Conservation (phyloP, 2,797 vertebrate genomes). For the Dendrocincla tyrannina region DNA sequence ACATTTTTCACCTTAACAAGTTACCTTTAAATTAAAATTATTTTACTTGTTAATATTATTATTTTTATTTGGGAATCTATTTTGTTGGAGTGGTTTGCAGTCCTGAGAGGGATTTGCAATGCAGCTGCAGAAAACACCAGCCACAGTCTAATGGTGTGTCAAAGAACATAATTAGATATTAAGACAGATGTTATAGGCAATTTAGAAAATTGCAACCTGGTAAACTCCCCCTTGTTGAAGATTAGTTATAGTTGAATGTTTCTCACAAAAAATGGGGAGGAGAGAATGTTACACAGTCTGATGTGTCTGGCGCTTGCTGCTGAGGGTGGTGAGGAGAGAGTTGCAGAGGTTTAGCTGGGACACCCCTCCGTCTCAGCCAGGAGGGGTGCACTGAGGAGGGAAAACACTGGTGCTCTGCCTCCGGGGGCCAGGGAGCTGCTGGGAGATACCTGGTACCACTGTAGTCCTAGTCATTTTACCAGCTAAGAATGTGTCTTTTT, state of each 20-base stretch:
- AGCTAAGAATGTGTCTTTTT: background rate
- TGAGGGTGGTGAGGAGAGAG: background rate
- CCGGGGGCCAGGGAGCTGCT: background rate
- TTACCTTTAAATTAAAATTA: background rate
- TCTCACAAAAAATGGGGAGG: background rate
- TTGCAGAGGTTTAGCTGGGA: background rate
- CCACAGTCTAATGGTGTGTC: background rate
- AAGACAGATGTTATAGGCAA: background rate
- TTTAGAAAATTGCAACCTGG: background rate
- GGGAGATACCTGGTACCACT: background rate
- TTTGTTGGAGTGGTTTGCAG: background rate
- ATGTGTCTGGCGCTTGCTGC: background rate
- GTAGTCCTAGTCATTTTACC: background rate
- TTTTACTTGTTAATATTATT: background rate
- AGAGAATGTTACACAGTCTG: accelerated
- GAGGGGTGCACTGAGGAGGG: background rate
- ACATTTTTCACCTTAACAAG: background rate
- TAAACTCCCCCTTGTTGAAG: background rate
- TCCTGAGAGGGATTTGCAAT: background rate
- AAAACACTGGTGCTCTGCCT: background rate
- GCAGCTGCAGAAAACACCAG: slow-evolving; percentile 3
- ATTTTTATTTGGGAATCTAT: background rate
- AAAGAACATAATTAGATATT: background rate
- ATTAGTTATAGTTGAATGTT: background rate
- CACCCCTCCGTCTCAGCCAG: accelerated